Base-by-base conservation (phyloP, 2,797 vertebrate genomes). In the Heterohyrax brucei region DNA sequence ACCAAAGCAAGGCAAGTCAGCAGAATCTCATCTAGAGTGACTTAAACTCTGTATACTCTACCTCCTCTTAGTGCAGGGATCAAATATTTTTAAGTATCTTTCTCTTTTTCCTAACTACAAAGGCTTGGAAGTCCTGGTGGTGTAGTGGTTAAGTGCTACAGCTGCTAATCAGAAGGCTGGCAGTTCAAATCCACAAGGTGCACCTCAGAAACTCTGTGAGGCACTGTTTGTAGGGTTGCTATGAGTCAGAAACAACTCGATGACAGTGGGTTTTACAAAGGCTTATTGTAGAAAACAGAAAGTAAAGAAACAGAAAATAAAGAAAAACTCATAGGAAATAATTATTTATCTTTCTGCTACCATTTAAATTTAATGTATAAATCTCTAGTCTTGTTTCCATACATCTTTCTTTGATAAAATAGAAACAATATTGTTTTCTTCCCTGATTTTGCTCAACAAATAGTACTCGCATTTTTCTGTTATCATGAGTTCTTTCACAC, bases 381-480 rank as follows among this genome's bases (percentile, higher is more conserved):
- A 93, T 24, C 80, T 72, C 8, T 64, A 80, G 66, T 73, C 66
- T 85, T 80, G 75, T 48, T n/a, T 86, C 14, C 66, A 64, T 16
- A 85, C 28, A 46, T n/a, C 18, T 77, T 22, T 46, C 48, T 39
- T 61, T 76, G 21, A 13, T 80, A 81, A 24, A 79, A 68, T 33
- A 39, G 24, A 61, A 87, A 76, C 48, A 28, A 30, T 78, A 68
- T 26, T 66, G n/a, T 76, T 76, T 83, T 76, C 46, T 93, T 93
- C 66, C 21, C 39, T 75, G 8, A 80, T 76, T 66, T 89, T 56
- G 26, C 24, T 62, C 48, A 75, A n/a, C 53, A 62, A 26, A 87
- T 7, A 33, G 14, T 22, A 61, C 48, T 48, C 28, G 4, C 22
- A 95, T 12, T 56, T 87, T 95, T 48, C n/a, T 82, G 30, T 79